Percentiles rank a stretch among this genome's conserved stretches.
These are phyloP conservation scores for Conomelus anceps DNA, from an alignment of 2,888 invertebrate genomes.

Conservation along the genomic window DNA sequence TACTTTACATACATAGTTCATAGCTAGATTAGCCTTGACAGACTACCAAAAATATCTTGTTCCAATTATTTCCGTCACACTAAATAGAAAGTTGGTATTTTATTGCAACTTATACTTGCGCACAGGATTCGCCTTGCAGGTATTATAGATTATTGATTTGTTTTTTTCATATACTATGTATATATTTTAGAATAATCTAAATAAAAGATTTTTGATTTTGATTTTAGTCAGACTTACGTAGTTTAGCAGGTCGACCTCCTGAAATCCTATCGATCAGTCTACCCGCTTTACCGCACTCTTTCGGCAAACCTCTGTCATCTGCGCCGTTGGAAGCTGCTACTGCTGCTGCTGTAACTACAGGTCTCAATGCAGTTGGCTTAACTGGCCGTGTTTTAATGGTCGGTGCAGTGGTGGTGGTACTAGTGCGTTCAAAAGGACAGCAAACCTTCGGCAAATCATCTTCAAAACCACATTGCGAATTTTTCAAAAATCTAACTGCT, in stretches of 20 bases:
- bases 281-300: constrained; percentile 25
- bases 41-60: too few relatives aligned
- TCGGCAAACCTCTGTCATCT: constrained; percentile 3
- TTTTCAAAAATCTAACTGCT: constrained; percentile 50
- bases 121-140: too few relatives aligned
- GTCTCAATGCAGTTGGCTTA: neutral
- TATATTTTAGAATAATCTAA: too few relatives aligned
- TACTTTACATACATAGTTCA: too few relatives aligned
- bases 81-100: too few relatives aligned
- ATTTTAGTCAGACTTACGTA: constrained; percentile 23
- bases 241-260: constrained; percentile 29
- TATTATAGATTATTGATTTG: too few relatives aligned
- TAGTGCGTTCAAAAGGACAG: constrained; percentile 42
- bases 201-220: too few relatives aligned
- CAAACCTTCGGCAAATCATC: constrained; percentile 60
- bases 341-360: neutral
- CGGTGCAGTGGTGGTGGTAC: neutral
- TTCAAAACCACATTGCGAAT: constrained; percentile 64
- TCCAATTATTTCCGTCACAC: too few relatives aligned
- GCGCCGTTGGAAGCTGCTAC: neutral
- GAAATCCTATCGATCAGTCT: constrained; percentile 27
- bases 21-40: too few relatives aligned
- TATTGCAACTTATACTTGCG: too few relatives aligned
- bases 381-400: neutral
- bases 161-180: too few relatives aligned